Conservation (phyloP, 2,888 invertebrate genomes). For the Rotaria sp. region DNA sequence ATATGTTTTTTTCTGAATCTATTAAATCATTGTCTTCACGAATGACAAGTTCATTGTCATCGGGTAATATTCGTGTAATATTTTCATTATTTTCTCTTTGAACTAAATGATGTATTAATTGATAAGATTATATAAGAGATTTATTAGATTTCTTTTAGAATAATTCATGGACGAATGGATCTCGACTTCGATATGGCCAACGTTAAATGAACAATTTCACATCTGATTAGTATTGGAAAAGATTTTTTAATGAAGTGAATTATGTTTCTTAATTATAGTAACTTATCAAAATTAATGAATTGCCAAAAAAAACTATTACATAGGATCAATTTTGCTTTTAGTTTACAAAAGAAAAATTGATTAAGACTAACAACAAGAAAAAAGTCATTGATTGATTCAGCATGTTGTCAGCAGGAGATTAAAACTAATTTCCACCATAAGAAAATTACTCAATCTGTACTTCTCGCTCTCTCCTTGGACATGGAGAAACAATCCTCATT, state of each 20-base stretch:
- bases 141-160: not conserved
- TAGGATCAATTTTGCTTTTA: not conserved
- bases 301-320: not conserved
- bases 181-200: too few species aligned
- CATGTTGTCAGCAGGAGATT: not conserved
- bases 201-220: too few species aligned
- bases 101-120: not conserved
- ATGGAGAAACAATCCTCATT: too few species aligned
- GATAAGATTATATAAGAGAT: not conserved
- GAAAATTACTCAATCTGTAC: not conserved
- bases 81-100: not conserved
- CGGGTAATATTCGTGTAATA: not conserved
- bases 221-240: not conserved
- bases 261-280: not conserved
- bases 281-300: not conserved
- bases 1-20: not conserved
- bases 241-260: not conserved
- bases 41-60: not conserved
- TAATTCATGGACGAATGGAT: not conserved
- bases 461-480: too few species aligned
- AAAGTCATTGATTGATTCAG: not conserved
- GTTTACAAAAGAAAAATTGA: not conserved
- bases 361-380: not conserved
- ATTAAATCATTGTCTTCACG: not conserved
- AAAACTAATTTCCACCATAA: not conserved